These are phyloP conservation scores for Sarcophaga variegata DNA, from an alignment of 2,888 invertebrate species.

Conservation along the genomic window DNA sequence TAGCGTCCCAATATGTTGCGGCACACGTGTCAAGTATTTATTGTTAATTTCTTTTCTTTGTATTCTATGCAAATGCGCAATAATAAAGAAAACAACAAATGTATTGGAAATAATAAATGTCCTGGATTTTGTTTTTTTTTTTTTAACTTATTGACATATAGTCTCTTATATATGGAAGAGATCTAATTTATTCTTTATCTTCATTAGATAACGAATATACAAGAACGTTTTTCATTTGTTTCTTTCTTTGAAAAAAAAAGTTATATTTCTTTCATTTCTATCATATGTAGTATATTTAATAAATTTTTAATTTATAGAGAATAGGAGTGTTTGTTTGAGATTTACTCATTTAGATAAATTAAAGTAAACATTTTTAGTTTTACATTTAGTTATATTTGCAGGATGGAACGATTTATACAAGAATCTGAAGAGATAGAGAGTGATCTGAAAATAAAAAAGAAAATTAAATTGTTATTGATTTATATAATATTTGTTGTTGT, in stretches of 20 bases:
- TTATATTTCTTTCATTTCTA: slow-evolving; percentile 4
- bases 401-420: slow-evolving; percentile 20
- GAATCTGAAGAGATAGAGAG: neutral
- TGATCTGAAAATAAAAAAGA: slow-evolving; percentile 51
- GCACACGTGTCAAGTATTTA: slow-evolving; percentile 65
- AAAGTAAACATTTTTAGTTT: slow-evolving; percentile 57
- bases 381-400: slow-evolving; percentile 36
- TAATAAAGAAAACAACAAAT: slow-evolving; percentile 35
- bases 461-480: slow-evolving; percentile 10
- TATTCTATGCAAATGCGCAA: slow-evolving; percentile 32
- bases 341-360: slow-evolving; percentile 53
- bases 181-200: slow-evolving; percentile 12
- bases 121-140: neutral
- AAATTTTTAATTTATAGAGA: slow-evolving; percentile 46
- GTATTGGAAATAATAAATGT: neutral
- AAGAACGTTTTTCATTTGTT: slow-evolving; percentile 50
- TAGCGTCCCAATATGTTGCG: slow-evolving; percentile 62
- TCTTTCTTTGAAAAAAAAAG: slow-evolving; percentile 24
- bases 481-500: no score
- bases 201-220: slow-evolving; percentile 19
- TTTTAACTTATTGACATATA: neutral
- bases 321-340: slow-evolving; percentile 29
- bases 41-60: slow-evolving; percentile 14
- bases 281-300: slow-evolving; percentile 50
- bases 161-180: slow-evolving; percentile 35